Base-by-base conservation (phyloP, 2,888 invertebrate species). In the Parnassius apollo region DNA sequence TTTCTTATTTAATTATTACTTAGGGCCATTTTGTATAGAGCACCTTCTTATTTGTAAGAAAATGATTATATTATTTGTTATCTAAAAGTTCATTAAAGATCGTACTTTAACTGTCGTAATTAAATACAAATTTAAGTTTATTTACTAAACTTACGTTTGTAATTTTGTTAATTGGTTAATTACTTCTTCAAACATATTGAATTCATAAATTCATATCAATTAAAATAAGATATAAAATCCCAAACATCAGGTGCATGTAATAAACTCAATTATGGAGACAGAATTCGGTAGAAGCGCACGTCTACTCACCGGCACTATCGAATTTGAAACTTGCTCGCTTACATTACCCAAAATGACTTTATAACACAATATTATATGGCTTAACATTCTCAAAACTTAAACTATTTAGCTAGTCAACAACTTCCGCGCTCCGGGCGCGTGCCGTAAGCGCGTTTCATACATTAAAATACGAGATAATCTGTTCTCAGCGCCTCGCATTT, bases 321-420 rank as follows among this genome's bases (percentile, higher is more conserved):
- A 80, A 77, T 80, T 82, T 75, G 65, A 61, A 84, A 82, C 78
- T 81, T 67, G 68, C 69, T 69, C 70, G 70, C 73, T 78, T 75
- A 77, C 80, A 76, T 78, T 75, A 81, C 74, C 73, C 72, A 71
- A 77, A 79, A 83, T 79, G 81, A 81, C 79, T 83, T 81, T 76
- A 81, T 82, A 84, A 82, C 78, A 79, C 74, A 81, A 83, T 85
- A 81, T 77, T 75, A 74, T 74, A 68, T 69, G 77, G 77, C 74
- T 74, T 68, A 61, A 68, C 66, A 61, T 65, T 64, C 69, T 65
- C 70, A 69, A 84, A 25, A 86, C 82, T 86, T 71, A 71, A 89
- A 89, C 87, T 88, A 88, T 89, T 89, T 83, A 82, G 83, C 81
- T 79, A 78, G 76, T 78, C 76, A 76, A 75, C 82, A 85, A 86